These are phyloP conservation scores for Andricus quercusramuli DNA, from an alignment of 2,888 invertebrate species.

Conservation along the genomic window DNA sequence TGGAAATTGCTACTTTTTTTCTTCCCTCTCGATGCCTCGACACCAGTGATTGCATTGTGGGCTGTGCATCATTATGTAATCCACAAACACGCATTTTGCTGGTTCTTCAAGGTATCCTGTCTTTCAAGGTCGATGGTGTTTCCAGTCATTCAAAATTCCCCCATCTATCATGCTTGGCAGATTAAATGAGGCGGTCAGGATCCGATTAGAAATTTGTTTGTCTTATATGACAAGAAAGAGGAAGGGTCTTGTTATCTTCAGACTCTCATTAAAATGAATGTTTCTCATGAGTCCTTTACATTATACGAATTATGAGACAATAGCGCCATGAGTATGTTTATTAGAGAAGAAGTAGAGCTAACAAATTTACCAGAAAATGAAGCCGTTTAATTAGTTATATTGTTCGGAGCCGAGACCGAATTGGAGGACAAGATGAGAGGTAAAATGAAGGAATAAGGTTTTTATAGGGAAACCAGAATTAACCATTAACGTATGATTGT, in stretches of 20 bases:
- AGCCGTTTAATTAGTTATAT: neutral
- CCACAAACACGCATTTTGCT: slow-evolving; percentile 44
- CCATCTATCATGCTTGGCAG: neutral
- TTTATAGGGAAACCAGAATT: slow-evolving; percentile 64
- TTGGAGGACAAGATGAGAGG: slow-evolving; percentile 14
- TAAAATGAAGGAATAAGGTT: slow-evolving; percentile 48
- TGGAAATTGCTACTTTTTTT: slow-evolving; percentile 59
- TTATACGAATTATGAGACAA: neutral
- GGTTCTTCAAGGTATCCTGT: slow-evolving; percentile 9
- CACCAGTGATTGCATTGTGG: slow-evolving; percentile 48
- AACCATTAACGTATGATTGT: slow-evolving; percentile 69
- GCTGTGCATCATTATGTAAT: slow-evolving; percentile 48
- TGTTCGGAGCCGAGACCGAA: neutral
- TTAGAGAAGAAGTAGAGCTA: neutral
- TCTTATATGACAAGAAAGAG: neutral
- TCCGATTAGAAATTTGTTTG: neutral
- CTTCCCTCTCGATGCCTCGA: slow-evolving; percentile 52
- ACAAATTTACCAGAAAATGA: neutral
- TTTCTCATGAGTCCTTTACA: too few relatives aligned
- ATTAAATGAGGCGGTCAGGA: neutral
- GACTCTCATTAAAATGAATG: neutral
- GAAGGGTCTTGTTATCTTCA: neutral
- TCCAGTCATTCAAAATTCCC: slow-evolving; percentile 6
- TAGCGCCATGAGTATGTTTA: neutral
- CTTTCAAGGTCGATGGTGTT: slow-evolving; percentile 20